Percentiles rank a stretch among this genome's conserved stretches.
Evolutionary conservation across 2,113 vertebrate genomes (phyloP).

Genomic region (Lathamus discolor): DNA sequence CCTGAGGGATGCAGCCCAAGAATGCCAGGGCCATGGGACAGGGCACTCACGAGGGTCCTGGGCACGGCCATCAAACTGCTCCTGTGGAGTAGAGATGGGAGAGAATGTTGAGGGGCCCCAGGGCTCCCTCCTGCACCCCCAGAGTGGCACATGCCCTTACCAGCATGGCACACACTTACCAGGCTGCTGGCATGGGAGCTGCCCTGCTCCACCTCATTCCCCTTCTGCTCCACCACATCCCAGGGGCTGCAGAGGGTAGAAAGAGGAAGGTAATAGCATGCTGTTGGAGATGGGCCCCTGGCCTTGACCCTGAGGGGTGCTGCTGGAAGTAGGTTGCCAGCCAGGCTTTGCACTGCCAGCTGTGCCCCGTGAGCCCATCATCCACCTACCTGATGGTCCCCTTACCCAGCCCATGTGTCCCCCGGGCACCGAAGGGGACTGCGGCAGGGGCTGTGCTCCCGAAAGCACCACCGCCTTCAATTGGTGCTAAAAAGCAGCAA

Average conservation of each 20-base stretch:
- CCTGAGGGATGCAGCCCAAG: rapidly evolving
- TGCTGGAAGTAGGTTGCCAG: rapidly evolving
- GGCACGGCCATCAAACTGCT: slow-evolving; percentile 42
- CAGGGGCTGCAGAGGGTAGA: not conserved
- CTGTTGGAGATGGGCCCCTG: rapidly evolving
- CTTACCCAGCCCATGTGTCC: not conserved
- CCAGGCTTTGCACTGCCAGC: not conserved
- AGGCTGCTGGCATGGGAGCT: not conserved
- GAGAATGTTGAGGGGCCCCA: not conserved
- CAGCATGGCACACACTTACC: not conserved
- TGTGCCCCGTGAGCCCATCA: rapidly evolving
- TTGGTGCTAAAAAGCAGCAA: rapidly evolving
- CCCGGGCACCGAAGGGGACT: not conserved
- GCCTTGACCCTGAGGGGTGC: not conserved
- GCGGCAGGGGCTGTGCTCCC: rapidly evolving
- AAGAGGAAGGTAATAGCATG: rapidly evolving
- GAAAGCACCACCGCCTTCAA: not conserved
- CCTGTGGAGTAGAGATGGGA: not conserved
- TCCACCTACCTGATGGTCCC: not conserved
- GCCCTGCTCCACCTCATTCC: not conserved
- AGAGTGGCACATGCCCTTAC: rapidly evolving
- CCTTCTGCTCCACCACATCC: not conserved
- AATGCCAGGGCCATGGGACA: not conserved
- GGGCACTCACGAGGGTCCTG: slow-evolving; percentile 49
- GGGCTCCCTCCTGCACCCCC: not conserved